phyloP scores from a whole-genome alignment of 2,113 vertebrate genomes.

The Paedocypris sp. region DNA sequence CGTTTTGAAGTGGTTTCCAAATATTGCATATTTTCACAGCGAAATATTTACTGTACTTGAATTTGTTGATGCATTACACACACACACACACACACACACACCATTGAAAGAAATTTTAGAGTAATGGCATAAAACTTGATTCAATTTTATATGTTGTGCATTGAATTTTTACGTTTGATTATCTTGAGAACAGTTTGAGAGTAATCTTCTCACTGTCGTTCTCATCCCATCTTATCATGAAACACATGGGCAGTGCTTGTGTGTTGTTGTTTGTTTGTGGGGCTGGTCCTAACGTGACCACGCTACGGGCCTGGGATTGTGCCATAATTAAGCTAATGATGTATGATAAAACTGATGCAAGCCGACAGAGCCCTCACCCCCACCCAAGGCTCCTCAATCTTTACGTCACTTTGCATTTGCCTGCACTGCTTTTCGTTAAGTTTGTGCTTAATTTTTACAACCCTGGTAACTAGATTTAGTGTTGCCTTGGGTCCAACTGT shows the following conservation, averaged over 20 bases:
- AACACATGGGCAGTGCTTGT: no score
- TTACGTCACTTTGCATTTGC: conserved; percentile 24
- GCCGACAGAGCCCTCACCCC: conserved; percentile 1
- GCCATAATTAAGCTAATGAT: conserved; percentile 37
- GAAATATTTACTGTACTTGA: no score
- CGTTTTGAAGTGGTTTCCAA: no score
- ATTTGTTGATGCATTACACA: no score
- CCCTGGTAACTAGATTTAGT: background rate
- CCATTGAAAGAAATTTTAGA: no score
- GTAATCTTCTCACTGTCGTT: background rate
- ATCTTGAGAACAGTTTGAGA: no score
- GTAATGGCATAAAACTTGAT: no score
- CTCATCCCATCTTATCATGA: background rate
- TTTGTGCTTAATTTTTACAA: background rate
- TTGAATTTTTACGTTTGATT: no score
- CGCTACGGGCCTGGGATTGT: conserved; percentile 7
- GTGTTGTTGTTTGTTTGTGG: background rate
- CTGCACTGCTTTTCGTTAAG: background rate
- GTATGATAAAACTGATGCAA: conserved; percentile 18
- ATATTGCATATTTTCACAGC: no score
- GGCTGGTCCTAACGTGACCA: background rate
- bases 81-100: no score
- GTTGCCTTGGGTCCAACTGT: no score
- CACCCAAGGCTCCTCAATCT: conserved; percentile 3
- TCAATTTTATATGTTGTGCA: no score